Conservation (phyloP, 2,888 invertebrate species). For the Drosophila hawaiiensis region DNA sequence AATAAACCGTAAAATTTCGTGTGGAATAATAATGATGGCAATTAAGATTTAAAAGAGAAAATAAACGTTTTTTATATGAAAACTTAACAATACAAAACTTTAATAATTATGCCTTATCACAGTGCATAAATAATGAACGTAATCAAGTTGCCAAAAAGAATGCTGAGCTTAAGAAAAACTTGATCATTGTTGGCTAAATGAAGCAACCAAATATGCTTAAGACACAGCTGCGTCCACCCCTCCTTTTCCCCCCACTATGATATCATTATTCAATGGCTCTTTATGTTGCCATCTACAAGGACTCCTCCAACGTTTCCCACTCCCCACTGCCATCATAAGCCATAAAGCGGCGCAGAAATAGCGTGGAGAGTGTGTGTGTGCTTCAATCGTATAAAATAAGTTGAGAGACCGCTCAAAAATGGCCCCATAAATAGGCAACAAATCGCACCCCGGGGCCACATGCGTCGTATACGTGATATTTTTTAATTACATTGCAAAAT, state of each 20-base stretch:
- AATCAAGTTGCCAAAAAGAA: not conserved
- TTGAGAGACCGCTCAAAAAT: conserved; percentile 41
- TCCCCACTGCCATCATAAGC: conserved; percentile 27
- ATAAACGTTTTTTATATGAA: not conserved
- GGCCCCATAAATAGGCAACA: conserved; percentile 67
- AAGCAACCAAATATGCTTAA: conserved; percentile 27
- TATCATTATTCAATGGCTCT: conserved; percentile 42
- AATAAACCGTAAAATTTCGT: not conserved
- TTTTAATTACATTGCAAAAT: conserved; percentile 72
- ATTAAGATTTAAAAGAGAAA: not conserved
- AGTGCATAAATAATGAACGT: not conserved
- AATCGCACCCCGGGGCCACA: conserved; percentile 71
- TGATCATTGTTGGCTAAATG: conserved; percentile 29
- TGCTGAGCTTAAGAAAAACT: conserved; percentile 3
- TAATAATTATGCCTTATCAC: not conserved
- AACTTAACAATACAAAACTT: not conserved
- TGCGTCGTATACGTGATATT: conserved; percentile 76
- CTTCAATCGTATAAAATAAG: conserved; percentile 54
- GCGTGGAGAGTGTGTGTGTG: conserved; percentile 42
- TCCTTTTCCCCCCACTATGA: not conserved
- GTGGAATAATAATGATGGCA: not conserved
- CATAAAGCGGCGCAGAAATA: conserved; percentile 46
- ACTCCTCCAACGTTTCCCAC: not conserved
- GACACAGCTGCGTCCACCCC: conserved; percentile 34
- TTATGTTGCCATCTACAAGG: conserved; percentile 6